These are phyloP conservation scores for Ancistrus triradiatus DNA, from an alignment of 2,113 vertebrate genomes.

Conservation along the genomic window DNA sequence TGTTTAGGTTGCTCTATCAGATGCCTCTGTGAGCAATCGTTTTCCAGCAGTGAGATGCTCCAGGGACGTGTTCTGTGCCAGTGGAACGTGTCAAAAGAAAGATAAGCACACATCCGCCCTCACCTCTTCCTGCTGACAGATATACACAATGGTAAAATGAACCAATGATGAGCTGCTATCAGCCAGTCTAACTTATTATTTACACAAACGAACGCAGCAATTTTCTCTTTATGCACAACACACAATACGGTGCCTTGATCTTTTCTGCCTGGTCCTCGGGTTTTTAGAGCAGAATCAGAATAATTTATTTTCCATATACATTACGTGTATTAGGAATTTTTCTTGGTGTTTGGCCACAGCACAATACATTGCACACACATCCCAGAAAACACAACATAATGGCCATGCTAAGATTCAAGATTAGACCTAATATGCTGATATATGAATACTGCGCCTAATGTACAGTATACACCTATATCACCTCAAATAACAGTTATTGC, in stretches of 20 bases:
- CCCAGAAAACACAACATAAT: too few species aligned
- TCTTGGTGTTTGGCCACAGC: too few species aligned
- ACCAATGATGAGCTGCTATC: conserved; percentile 30
- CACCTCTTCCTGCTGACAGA: conserved; percentile 17
- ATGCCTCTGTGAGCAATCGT: conserved; percentile 22
- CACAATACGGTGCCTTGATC: not conserved
- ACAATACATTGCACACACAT: too few species aligned
- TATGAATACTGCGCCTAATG: too few species aligned
- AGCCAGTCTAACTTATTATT: conserved; percentile 13
- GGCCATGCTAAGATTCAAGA: too few species aligned
- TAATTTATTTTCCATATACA: too few species aligned
- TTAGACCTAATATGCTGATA: too few species aligned
- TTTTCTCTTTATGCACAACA: not conserved
- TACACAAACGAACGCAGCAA: conserved; percentile 3
- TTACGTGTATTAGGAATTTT: too few species aligned
- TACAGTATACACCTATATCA: too few species aligned
- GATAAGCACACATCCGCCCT: conserved; percentile 35
- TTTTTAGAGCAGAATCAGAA: not conserved
- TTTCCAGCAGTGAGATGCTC: conserved; percentile 19
- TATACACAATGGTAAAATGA: conserved; percentile 28
- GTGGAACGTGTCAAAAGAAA: conserved; percentile 33
- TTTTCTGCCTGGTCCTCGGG: not conserved
- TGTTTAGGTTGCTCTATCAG: conserved; percentile 29
- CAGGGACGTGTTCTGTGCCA: conserved; percentile 21
- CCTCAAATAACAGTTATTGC: too few species aligned